Evolutionary conservation across 2,797 vertebrate genomes (phyloP).

Genomic region (Otus scops): DNA sequence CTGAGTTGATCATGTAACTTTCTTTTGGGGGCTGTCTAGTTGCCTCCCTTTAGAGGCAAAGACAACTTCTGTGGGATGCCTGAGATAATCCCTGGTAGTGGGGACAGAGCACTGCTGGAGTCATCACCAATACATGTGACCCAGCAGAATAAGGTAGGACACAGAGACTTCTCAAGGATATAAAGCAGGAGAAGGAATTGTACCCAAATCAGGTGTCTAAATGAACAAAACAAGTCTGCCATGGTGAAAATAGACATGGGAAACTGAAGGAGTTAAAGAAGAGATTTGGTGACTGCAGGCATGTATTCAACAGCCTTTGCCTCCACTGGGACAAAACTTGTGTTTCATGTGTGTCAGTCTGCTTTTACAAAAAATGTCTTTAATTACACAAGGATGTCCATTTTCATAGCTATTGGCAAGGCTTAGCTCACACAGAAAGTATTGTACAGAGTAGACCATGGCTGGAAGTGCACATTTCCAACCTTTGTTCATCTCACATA

Average conservation of each 20-base stretch:
- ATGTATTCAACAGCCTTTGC: background rate
- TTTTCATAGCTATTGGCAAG: background rate
- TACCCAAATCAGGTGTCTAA: background rate
- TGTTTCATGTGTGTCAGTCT: background rate
- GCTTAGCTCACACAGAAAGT: background rate
- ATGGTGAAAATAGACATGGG: background rate
- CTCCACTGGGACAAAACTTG: background rate
- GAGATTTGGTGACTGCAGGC: background rate
- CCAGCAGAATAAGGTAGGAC: background rate
- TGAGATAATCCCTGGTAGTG: background rate
- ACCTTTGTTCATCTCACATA: background rate
- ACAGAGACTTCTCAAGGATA: background rate
- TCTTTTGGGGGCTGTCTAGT: background rate
- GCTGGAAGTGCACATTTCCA: background rate
- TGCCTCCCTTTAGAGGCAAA: background rate
- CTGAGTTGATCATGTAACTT: background rate
- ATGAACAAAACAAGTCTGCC: background rate
- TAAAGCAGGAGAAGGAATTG: background rate
- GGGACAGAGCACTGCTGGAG: background rate
- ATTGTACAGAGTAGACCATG: background rate
- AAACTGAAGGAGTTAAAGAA: background rate
- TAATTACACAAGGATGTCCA: background rate
- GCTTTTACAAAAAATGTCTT: background rate
- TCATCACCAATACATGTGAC: fast-evolving
- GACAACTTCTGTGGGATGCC: background rate